Evolutionary conservation across 2,113 vertebrate species (phyloP).

Genomic region (Xyliphius kryptos): DNA sequence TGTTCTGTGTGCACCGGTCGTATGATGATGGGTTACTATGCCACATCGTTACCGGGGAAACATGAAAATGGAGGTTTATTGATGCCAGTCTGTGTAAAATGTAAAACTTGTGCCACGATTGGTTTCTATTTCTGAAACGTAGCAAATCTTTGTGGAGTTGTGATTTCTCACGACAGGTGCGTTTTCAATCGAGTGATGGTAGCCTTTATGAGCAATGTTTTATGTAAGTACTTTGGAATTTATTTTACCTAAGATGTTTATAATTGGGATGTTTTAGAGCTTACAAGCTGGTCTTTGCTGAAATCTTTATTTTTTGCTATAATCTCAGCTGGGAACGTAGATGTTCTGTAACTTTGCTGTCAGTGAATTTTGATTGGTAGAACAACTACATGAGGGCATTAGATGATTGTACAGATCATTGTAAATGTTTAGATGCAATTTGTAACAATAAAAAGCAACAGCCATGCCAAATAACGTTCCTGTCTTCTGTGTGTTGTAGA

Average conservation of each 20-base stretch:
- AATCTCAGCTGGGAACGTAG: constrained; percentile 51
- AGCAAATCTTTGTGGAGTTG: constrained; percentile 37
- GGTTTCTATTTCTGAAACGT: constrained; percentile 44
- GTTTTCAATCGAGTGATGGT: constrained; percentile 40
- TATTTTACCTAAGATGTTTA: constrained; percentile 60
- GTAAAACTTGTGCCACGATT: constrained; percentile 35
- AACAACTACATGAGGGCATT: constrained; percentile 53
- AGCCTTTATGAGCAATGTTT: constrained; percentile 54
- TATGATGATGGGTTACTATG: constrained; percentile 34
- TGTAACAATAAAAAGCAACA: constrained; percentile 62
- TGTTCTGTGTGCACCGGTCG: constrained; percentile 30
- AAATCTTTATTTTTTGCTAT: constrained; percentile 62
- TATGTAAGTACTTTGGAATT: constrained; percentile 59
- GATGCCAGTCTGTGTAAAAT: constrained; percentile 30
- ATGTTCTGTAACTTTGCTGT: constrained; percentile 60
- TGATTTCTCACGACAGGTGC: constrained; percentile 27
- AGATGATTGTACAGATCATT: constrained; percentile 68
- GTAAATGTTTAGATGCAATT: constrained; percentile 70
- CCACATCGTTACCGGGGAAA: constrained; percentile 35
- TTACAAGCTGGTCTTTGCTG: constrained; percentile 47
- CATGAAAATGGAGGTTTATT: constrained; percentile 44
- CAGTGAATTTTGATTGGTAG: constrained; percentile 52
- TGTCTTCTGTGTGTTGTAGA: no score
- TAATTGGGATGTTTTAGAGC: constrained; percentile 50
- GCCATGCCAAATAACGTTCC: constrained; percentile 13